Evolutionary conservation across 2,113 vertebrate species (phyloP).

Genomic region (Laterallus jamaicensis): DNA sequence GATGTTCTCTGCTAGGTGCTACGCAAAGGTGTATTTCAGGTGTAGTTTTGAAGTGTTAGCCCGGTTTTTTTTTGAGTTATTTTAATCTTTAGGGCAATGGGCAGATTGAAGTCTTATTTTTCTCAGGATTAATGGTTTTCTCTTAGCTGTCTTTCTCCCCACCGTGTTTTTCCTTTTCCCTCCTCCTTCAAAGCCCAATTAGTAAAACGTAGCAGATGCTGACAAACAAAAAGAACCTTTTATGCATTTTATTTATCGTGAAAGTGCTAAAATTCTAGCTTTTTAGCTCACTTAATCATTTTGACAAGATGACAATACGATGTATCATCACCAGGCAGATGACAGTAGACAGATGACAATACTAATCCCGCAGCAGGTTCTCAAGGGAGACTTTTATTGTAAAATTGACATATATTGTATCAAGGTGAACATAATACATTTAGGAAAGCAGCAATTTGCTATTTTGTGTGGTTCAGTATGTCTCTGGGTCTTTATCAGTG

Average conservation of each 20-base stretch:
- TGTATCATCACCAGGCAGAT: slow-evolving; percentile 32
- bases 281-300: slow-evolving; percentile 58
- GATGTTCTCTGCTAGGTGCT: not conserved
- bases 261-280: slow-evolving; percentile 33
- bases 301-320: slow-evolving; percentile 55
- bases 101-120: not conserved
- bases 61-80: not conserved
- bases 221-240: not conserved
- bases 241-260: slow-evolving; percentile 22
- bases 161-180: not conserved
- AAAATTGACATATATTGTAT: slow-evolving; percentile 44
- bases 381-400: slow-evolving; percentile 54
- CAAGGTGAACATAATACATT: slow-evolving; percentile 30
- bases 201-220: not conserved
- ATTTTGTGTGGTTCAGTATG: not conserved
- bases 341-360: slow-evolving; percentile 60
- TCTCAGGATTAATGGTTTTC: not conserved
- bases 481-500: not conserved
- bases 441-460: slow-evolving; percentile 24
- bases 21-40: not conserved
- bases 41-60: not conserved
- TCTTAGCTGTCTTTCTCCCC: not conserved
- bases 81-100: not conserved
- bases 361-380: slow-evolving; percentile 46
- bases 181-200: not conserved